Evolutionary conservation across 2,113 vertebrate species (phyloP), one percentile per base, ranked within the genome.

Genomic region (Oostethus manadensis): DNA sequence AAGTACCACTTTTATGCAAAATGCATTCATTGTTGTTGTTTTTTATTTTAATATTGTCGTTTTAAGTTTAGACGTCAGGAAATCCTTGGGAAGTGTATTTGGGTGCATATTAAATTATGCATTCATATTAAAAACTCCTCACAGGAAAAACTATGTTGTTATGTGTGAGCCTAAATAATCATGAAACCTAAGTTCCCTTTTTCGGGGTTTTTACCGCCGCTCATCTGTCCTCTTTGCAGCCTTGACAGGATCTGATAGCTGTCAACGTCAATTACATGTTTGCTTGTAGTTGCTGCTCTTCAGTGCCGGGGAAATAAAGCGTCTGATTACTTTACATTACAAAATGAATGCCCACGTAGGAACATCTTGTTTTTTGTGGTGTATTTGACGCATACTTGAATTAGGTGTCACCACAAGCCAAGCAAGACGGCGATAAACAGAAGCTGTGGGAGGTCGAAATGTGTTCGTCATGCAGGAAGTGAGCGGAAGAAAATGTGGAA

Each of bases 201-300:
- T 58, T 56, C 62, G 73, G 73, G 74, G 82, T 87, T 75, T 86
- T 85, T 84, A 78, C 70, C 50, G 8, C 59, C 42, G 2, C 58
- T 75, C 72, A 64, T 56, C 66, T 62, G 6, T 62, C 60, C 57
- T 51, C 46, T 59, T 15, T 20, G 15, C 69, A 51, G 29, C 64
- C 9, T 42, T 70, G 74, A 79, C 76, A 45, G 45, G 60, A 70
- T 73, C 68, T 76, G 76, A 84, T 71, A 51, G 74, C 64, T 82
- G 83, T 85, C 84, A 81, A 72, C 73, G 62, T 61, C 58, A 71
- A 76, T 85, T 80, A 77, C 45, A 55, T 73, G 62, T 80, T 72
- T 72, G 46, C 72, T 4, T 23, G 10, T 8, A 10, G 8, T 40
- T 40, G 9, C 10, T 40, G 8, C 38, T 10, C 38, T 40, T 10